Base-by-base conservation (phyloP, 2,797 vertebrate species). In the Monodelphis domestica region DNA sequence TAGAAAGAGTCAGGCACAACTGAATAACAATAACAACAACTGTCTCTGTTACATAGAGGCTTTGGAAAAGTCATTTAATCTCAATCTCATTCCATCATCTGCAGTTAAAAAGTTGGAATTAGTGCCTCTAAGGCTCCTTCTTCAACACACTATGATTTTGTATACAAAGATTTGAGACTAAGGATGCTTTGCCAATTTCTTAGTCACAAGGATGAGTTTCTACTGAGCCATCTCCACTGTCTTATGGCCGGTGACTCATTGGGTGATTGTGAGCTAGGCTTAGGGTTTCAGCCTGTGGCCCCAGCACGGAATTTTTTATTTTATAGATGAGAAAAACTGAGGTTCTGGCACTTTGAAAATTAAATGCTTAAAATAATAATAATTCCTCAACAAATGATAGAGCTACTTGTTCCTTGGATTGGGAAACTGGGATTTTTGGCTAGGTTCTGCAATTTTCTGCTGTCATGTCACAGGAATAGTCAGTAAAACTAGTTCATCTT, bases 261-360 rank as follows among this genome's bases (percentile, higher is more conserved):
- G 15, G 33, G 88, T 93, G 57, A 89, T 78, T 5, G n/a, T 54
- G 38, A 89, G 17, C 26, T 7, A 38, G 84, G 56, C 28, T 89
- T 93, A 93, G 54, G 78, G 89, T 91, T 89, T 53, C 15, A 91
- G 0, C 93, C 54, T 52, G 54, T 53, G 21, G 21, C 12, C 45
- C 45, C 45, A n/a, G 45, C 50, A 29, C 7, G 50, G 52, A 9
- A 1, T 53, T 95, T 97, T 94, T 93, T 57, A 94, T 56, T 88
- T 0, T 52, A 12, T 52, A 88, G 92, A 94, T 52, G 55, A 70
- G 57, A n/a, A 93, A 29, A 21, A 33, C 38, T 33, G n/a, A n/a
- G n/a, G n/a, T n/a, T n/a, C n/a, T n/a, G n/a, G n/a, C 51, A 53
- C 29, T 95, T 57, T 24, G 50, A 17, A 78, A 53, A 10, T 91